Conservation (phyloP, 2,888 invertebrate genomes). For the Patella depressa region DNA sequence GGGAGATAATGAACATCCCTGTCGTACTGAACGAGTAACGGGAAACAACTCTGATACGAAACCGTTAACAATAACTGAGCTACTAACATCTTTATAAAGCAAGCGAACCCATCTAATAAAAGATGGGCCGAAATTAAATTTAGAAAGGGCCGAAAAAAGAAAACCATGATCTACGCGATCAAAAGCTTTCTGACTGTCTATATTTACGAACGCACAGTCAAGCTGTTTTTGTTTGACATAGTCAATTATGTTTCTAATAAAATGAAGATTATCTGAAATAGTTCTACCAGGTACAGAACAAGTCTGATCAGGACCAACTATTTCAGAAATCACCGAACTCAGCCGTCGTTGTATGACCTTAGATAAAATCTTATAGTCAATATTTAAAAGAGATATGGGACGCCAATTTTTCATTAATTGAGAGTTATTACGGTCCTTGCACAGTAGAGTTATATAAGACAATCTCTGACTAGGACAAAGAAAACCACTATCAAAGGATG, state of each 20-base stretch:
- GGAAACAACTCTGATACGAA: constrained; percentile 35
- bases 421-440: constrained; percentile 37
- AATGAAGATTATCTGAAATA: constrained; percentile 23
- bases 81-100: constrained; percentile 35
- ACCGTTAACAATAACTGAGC: constrained; percentile 39
- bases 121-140: constrained; percentile 39
- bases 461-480: constrained; percentile 25
- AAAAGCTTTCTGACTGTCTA: constrained; percentile 49
- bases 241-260: constrained; percentile 25
- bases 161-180: constrained; percentile 43
- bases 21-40: constrained; percentile 33
- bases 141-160: constrained; percentile 34
- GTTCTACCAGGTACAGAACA: constrained; percentile 18
- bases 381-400: constrained; percentile 31
- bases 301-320: constrained; percentile 26
- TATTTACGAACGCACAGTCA: constrained; percentile 20
- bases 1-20: constrained; percentile 37
- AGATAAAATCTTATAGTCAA: constrained; percentile 41
- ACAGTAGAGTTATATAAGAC: constrained; percentile 35
- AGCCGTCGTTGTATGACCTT: constrained; percentile 24
- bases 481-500: constrained; percentile 25
- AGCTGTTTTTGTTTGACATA: constrained; percentile 18
- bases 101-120: constrained; percentile 25
- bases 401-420: constrained; percentile 39
- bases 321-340: constrained; percentile 14